Base-by-base conservation (phyloP, 1,140 invertebrate genomes). In the Cydia splendana region DNA sequence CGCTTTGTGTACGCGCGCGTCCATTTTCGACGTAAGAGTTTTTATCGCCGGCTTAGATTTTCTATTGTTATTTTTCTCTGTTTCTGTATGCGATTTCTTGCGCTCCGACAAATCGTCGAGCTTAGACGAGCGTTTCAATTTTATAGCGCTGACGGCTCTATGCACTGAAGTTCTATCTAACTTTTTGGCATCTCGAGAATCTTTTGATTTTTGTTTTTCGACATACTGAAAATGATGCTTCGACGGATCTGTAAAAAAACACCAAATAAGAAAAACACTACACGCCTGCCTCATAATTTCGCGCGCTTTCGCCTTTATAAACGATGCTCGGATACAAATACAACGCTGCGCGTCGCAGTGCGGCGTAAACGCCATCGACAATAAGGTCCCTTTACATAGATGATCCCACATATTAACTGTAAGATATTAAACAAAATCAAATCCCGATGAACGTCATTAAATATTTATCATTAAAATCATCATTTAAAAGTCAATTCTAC, bases 1-100 rank as follows among this genome's bases (percentile, higher is more conserved):
- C 0, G 85, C 81, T 81, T 89, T 90, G 67, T 82, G 86, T 0
- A 84, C 77, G 10, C 77, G 69, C 12, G 69, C 18, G 6, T 85
- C 82, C 30, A 83, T 78, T 65, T 85, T 87, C 0, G 82, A 74
- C 12, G 74, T 81, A 1, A 85, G 76, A 2, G 86, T 87, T 75
- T 83, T 89, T 3, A 88, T 86, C 0, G 85, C 75, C 1, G 87
- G 83, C 62, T 78, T 79, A 13, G 77, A 51, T 12, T 74, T 73
- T 74, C 65, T 48, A 34, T 20, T 20, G 4, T 24, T 34, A 45
- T 51, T 48, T 9, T 48, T 73, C 24, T 34, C 18, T 48, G 67
- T 48, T n/a, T 48, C 30, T 51, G 3, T 12, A n/a, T 30, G 38
- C 28, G 6, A 4, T 3, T 57, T 57, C 18, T 20, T 62, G 18